These are phyloP conservation scores for Scalopus aquaticus DNA, from an alignment of 2,113 vertebrate genomes.

Conservation along the genomic window DNA sequence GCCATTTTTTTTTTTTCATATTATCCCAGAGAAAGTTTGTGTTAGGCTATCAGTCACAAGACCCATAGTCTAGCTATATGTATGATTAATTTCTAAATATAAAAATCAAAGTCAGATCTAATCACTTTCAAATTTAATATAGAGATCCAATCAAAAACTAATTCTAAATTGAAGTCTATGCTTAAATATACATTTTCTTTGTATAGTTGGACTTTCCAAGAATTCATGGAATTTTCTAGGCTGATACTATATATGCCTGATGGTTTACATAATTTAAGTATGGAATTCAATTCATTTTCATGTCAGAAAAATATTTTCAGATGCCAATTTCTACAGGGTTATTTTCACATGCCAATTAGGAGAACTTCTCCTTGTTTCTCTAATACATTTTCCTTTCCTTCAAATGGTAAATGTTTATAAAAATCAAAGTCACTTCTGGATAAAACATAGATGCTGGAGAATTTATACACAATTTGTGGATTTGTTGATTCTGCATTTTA, in stretches of 20 bases:
- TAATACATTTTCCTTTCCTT: neutral
- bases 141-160: neutral
- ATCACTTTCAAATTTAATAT: neutral
- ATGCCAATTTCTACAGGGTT: neutral
- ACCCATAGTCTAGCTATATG: neutral
- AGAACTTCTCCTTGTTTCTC: neutral
- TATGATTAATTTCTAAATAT: constrained; percentile 12
- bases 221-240: neutral
- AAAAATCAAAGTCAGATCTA: neutral
- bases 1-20: neutral
- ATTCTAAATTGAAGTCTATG: neutral
- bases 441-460: neutral
- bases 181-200: constrained; percentile 5
- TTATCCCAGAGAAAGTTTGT: neutral
- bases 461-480: neutral
- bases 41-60: neutral
- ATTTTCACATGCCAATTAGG: neutral
- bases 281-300: neutral
- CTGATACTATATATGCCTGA: neutral
- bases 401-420: neutral
- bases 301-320: neutral
- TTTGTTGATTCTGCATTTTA: neutral
- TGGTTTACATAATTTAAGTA: neutral
- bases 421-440: neutral
- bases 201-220: neutral